Evolutionary conservation across 2,888 invertebrate species (phyloP).

Genomic region (Allolobophora icterica): DNA sequence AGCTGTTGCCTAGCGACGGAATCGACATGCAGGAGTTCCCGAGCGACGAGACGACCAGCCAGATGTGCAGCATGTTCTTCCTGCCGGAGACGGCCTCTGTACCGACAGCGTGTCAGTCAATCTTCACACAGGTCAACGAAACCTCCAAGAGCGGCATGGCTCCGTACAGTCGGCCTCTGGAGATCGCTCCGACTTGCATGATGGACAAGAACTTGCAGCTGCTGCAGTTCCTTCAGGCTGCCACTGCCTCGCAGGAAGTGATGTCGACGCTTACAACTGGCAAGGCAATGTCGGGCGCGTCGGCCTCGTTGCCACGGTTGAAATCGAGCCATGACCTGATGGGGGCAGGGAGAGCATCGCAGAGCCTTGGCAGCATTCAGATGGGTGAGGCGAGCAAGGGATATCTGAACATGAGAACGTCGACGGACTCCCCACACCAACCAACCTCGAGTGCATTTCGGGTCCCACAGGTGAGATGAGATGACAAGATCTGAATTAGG

Average conservation of each 20-base stretch:
- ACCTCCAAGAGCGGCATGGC: background rate
- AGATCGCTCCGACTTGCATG: background rate
- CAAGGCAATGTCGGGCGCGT: background rate
- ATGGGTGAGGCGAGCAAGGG: background rate
- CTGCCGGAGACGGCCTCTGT: background rate
- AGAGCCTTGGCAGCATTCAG: slow-evolving; percentile 4
- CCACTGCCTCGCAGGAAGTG: background rate
- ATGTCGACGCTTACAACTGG: background rate
- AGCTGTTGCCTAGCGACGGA: background rate
- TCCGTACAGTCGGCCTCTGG: background rate
- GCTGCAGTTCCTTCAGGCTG: background rate
- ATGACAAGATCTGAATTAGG: too few species aligned
- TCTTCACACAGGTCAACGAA: background rate
- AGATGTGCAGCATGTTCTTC: slow-evolving; percentile 29
- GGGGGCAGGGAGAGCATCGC: background rate
- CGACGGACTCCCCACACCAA: background rate
- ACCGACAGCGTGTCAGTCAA: background rate
- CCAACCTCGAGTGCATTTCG: background rate
- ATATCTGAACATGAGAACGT: background rate
- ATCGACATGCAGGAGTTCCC: background rate
- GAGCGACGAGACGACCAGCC: background rate
- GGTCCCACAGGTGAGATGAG: background rate
- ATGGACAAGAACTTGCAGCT: background rate
- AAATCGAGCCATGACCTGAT: background rate
- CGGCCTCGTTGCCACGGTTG: background rate